Evolutionary conservation across 2,888 invertebrate genomes (phyloP), one percentile per base, ranked within the genome.

Genomic region (Erebia epiphron): DNA sequence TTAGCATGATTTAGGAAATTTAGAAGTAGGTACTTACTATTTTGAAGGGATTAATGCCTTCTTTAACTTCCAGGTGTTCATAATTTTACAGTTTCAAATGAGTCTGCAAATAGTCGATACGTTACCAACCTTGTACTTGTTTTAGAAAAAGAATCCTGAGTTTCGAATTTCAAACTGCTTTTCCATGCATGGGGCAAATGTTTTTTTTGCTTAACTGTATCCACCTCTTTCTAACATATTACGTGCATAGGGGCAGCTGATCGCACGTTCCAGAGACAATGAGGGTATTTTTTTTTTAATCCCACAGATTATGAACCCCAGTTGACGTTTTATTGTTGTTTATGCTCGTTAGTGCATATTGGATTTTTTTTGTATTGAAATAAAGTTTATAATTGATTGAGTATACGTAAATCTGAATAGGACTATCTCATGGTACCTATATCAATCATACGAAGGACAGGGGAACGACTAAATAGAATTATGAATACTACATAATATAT

Each of bases 301-400:
- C 70, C 71, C 65, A 69, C 72, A 74, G 75, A 75, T 75, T 75
- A 75, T 71, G 75, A 71, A 67, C 72, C 72, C 72, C 65, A 67
- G 70, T 70, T 67, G 68, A 64, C 41, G 70, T 64, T 74, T 72
- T 72, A 52, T 70, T 74, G 67, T 70, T 69, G 60, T 52, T 67
- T 11, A 16, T 16, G 21, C 16, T 41, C 16, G 16, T 26, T 46
- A 10, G 50, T 57, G 2, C 68, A 63, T 16, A 18, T 35, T 63
- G 43, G 26, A 52, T 41, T 61, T 56, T 69, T 58, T 49, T 16
- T 1, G 16, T 49, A n/a, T 11, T 11, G 4, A 11, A 67, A 61
- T 65, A 69, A 63, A 58, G 58, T 58, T 49, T 46, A 57, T 57
- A 67, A 57, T 67, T 50, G 13, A 58, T 49, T 50, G 16, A 58